phyloP scores from a whole-genome alignment of 2,888 invertebrate species.

The Cephus spinipes region DNA sequence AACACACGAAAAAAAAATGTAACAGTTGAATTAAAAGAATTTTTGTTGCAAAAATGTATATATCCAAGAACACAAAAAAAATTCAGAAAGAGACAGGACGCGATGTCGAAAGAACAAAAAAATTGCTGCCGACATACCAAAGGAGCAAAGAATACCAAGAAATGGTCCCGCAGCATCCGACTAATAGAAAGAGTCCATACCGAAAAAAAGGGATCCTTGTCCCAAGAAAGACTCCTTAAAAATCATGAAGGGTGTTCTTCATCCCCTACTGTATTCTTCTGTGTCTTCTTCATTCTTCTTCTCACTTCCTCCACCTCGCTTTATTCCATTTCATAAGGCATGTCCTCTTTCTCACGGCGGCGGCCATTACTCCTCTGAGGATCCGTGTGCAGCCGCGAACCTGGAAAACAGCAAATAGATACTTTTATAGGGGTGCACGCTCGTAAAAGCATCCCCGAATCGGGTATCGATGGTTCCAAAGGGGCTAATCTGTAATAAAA shows the following conservation, averaged over 20 bases:
- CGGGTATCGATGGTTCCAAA: conserved; percentile 60
- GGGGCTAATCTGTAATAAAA: conserved; percentile 64
- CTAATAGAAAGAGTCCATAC: background rate
- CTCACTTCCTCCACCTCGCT: background rate
- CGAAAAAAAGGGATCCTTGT: background rate
- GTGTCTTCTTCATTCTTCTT: background rate
- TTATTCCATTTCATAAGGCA: background rate
- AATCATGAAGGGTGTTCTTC: background rate
- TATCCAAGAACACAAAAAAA: background rate
- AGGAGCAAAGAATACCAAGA: background rate
- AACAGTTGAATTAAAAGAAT: background rate
- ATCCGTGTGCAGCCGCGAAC: background rate
- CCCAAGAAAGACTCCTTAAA: background rate
- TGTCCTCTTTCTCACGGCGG: background rate
- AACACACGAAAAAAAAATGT: conserved; percentile 11
- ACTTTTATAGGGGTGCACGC: conserved; percentile 53
- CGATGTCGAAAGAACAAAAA: background rate
- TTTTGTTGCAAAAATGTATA: no score
- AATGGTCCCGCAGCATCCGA: background rate
- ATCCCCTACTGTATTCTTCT: background rate
- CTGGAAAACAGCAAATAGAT: conserved; percentile 59
- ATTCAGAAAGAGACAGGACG: background rate
- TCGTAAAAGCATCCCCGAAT: conserved; percentile 53
- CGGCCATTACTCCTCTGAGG: background rate
- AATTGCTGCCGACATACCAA: background rate